Conservation (phyloP, 2,888 invertebrate species). For the Trichacis sp. region DNA sequence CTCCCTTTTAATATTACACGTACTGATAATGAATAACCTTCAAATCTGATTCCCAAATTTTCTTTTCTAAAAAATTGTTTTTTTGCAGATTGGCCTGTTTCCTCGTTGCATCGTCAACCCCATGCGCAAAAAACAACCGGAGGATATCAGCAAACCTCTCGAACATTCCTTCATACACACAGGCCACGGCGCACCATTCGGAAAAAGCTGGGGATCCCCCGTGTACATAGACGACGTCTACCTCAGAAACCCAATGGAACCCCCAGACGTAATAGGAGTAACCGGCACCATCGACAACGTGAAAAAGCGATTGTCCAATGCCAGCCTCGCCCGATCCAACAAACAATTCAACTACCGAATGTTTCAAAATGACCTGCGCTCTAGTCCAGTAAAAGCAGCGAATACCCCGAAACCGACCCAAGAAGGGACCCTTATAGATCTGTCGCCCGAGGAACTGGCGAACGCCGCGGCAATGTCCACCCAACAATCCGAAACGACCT, state of each 20-base stretch:
- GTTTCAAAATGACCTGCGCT: constrained; percentile 77
- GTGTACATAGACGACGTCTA: constrained; percentile 83
- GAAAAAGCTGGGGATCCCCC: constrained; percentile 88
- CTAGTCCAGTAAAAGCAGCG: constrained; percentile 62
- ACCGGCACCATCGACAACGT: constrained; percentile 61
- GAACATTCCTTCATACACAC: constrained; percentile 88
- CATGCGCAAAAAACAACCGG: constrained; percentile 75
- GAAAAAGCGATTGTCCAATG: constrained; percentile 68
- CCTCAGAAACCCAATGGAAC: constrained; percentile 81
- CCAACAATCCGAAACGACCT: constrained; percentile 40
- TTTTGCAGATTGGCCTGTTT: constrained; percentile 85
- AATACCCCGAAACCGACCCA: constrained; percentile 66
- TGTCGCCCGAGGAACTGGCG: constrained; percentile 73
- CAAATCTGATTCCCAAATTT: too few relatives aligned
- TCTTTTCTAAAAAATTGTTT: not conserved
- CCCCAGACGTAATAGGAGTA: constrained; percentile 74
- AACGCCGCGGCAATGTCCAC: constrained; percentile 47
- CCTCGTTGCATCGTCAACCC: constrained; percentile 84
- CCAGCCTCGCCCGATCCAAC: constrained; percentile 63
- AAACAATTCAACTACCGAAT: constrained; percentile 88
- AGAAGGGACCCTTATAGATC: constrained; percentile 83
- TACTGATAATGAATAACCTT: too few relatives aligned
- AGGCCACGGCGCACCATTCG: constrained; percentile 79
- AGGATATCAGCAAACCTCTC: constrained; percentile 84
- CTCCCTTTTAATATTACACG: too few relatives aligned